Percentiles rank a stretch among this genome's conserved stretches.
These are phyloP conservation scores for Pseudorasbora parva DNA, from an alignment of 2,113 vertebrate species.

Conservation along the genomic window DNA sequence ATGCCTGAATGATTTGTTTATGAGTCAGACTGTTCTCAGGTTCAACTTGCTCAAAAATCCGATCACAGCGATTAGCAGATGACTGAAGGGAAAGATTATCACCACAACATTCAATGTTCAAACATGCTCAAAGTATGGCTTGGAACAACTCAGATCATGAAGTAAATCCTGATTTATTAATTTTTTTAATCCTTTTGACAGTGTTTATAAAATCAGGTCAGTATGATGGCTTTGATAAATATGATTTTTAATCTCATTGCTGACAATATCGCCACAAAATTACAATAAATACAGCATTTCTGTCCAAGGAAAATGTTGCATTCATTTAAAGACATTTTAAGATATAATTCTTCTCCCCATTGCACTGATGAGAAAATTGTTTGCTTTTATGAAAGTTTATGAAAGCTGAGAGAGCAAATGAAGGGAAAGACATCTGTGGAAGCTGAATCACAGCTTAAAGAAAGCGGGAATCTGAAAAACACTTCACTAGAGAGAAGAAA, in stretches of 20 bases:
- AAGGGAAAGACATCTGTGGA: slow-evolving; percentile 6
- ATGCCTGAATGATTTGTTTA: too few relatives aligned
- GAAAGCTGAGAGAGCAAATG: neutral
- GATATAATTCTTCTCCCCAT: slow-evolving; percentile 1
- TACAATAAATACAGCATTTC: neutral
- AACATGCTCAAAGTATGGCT: too few relatives aligned
- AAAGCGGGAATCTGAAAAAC: neutral
- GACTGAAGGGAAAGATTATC: too few relatives aligned
- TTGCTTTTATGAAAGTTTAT: slow-evolving; percentile 16
- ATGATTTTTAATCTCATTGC: neutral
- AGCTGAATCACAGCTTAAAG: neutral
- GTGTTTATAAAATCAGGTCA: too few relatives aligned
- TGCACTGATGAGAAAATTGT: neutral
- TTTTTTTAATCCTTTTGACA: too few relatives aligned
- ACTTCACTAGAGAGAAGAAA: slow-evolving; percentile 2
- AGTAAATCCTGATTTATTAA: too few relatives aligned
- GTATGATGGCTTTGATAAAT: neutral
- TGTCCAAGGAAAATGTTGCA: too few relatives aligned
- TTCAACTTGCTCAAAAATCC: too few relatives aligned
- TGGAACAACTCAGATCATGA: too few relatives aligned
- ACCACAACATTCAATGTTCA: too few relatives aligned
- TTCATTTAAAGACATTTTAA: neutral
- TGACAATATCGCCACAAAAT: neutral
- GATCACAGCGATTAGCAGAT: too few relatives aligned
- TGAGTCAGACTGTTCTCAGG: too few relatives aligned